These are phyloP conservation scores for Manacus vitellinus DNA, from an alignment of 2,113 vertebrate genomes.

Conservation along the genomic window DNA sequence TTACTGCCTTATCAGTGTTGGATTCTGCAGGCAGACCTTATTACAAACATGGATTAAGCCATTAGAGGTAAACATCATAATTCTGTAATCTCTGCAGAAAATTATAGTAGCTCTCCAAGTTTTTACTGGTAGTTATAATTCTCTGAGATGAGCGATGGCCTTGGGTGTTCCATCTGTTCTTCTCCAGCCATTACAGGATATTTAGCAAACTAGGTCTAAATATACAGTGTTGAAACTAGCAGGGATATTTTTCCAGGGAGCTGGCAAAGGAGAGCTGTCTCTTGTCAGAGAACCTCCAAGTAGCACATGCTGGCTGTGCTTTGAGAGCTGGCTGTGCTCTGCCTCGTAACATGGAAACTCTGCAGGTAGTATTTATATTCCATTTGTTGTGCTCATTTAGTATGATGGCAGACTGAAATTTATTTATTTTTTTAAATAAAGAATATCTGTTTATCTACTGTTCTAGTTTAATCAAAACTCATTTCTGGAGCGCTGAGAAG, in stretches of 20 bases:
- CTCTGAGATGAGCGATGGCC: not conserved
- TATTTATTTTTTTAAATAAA: not conserved
- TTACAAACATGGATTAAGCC: not conserved
- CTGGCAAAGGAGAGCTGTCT: not conserved
- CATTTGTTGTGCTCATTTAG: not conserved
- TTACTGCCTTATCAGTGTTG: not conserved
- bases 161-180: not conserved
- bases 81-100: not conserved
- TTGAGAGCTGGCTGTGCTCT: not conserved
- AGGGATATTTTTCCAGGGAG: not conserved
- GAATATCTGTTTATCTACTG: not conserved
- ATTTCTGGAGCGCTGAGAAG: slow-evolving; percentile 35
- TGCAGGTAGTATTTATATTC: not conserved
- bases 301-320: not conserved
- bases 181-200: not conserved
- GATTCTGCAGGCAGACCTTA: not conserved
- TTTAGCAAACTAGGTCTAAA: not conserved
- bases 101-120: not conserved
- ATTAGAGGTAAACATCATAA: not conserved
- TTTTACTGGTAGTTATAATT: not conserved
- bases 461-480: slow-evolving; percentile 6
- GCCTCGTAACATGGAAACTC: not conserved
- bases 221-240: not conserved
- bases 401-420: not conserved
- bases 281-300: not conserved